phyloP scores from a whole-genome alignment of 2,113 vertebrate species.

The Chelonoidis abingdonii region DNA sequence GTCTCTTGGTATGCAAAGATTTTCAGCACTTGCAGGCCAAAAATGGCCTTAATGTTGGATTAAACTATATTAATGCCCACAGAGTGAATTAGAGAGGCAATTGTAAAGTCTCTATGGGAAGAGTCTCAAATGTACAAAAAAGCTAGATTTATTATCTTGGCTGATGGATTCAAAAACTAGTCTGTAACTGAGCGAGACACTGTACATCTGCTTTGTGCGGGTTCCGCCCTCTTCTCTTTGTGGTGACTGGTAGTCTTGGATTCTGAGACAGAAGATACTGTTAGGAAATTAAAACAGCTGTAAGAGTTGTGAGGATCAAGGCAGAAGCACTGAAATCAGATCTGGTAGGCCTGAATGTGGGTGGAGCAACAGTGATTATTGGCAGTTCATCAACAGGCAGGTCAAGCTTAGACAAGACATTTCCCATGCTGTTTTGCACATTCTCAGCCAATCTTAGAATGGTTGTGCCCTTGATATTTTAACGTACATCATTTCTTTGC shows the following conservation, averaged over 20 bases:
- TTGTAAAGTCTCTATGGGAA: too few relatives aligned
- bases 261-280: neutral
- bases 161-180: too few relatives aligned
- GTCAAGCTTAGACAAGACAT: neutral
- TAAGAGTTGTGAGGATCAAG: neutral
- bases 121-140: neutral
- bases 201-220: neutral
- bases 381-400: neutral
- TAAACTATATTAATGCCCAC: neutral
- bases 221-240: neutral
- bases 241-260: neutral
- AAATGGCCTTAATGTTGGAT: neutral
- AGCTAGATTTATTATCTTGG: neutral
- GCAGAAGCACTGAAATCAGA: neutral
- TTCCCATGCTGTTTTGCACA: neutral
- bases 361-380: neutral
- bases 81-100: too few relatives aligned
- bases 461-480: neutral
- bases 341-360: neutral
- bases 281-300: neutral
- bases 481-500: neutral
- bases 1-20: neutral
- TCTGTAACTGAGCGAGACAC: neutral
- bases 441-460: neutral
- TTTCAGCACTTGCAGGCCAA: neutral